These are phyloP conservation scores for Coendou prehensilis DNA, from an alignment of 2,797 vertebrate species.

Conservation along the genomic window DNA sequence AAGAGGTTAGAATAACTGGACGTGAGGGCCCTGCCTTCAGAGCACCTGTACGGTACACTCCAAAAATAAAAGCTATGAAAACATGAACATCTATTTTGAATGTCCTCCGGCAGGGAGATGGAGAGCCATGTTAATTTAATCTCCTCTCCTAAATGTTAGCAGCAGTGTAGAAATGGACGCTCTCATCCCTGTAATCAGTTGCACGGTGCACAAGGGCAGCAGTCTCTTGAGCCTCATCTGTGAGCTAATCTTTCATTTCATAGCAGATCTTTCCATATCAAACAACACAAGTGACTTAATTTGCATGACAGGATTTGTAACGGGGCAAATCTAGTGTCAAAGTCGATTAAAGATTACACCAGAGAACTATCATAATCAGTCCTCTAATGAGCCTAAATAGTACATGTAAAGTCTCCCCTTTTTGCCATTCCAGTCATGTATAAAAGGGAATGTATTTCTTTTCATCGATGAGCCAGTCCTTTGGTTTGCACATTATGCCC, in stretches of 20 bases:
- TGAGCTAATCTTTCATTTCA: slow-evolving; percentile 99
- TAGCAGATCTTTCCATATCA: slow-evolving; percentile 99
- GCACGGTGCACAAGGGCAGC: slow-evolving; percentile 94
- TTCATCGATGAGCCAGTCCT: slow-evolving; percentile 96
- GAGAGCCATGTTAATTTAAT: slow-evolving; percentile 94
- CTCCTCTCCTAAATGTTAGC: slow-evolving; percentile 91
- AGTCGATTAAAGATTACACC: slow-evolving; percentile 99
- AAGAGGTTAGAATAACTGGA: slow-evolving; percentile 72
- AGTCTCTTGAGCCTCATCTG: slow-evolving; percentile 96
- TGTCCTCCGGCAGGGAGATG: slow-evolving; percentile 83
- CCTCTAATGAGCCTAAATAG: slow-evolving; percentile 98
- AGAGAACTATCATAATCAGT: slow-evolving; percentile 99
- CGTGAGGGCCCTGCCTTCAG: neutral
- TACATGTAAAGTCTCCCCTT: slow-evolving; percentile 92
- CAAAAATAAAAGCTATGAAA: slow-evolving; percentile 81
- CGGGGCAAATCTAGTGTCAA: slow-evolving; percentile 99
- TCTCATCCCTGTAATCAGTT: slow-evolving; percentile 98
- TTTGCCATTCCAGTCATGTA: slow-evolving; percentile 95
- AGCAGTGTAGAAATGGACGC: slow-evolving; percentile 92
- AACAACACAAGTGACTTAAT: slow-evolving; percentile 99
- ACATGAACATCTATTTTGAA: slow-evolving; percentile 80
- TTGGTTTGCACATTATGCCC: slow-evolving; percentile 93
- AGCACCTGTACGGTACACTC: slow-evolving; percentile 54
- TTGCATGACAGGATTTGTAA: slow-evolving; percentile 99
- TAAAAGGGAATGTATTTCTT: slow-evolving; percentile 95